Base-by-base conservation (phyloP, 2,797 vertebrate species). In the Bucorvus abyssinicus region DNA sequence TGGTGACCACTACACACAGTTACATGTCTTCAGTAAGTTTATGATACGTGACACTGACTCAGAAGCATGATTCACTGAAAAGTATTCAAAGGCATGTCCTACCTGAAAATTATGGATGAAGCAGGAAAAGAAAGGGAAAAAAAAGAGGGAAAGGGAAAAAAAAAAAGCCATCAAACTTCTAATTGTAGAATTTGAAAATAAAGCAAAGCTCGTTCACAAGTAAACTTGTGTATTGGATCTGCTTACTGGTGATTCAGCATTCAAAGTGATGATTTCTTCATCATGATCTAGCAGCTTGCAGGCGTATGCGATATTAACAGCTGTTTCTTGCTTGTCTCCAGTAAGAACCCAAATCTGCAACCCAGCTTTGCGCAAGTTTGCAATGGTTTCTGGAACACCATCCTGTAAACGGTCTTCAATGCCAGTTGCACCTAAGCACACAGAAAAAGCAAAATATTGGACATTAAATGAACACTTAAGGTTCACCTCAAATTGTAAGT, bases 271-370 rank as follows among this genome's bases (percentile, higher is more conserved):
- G 92, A 99, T 98, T 95, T 99, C 99, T 94, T 99, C 99, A n/a
- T 99, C 99, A 0, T 98, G 99, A 91, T 99, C 99, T 83, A 99
- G 98, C 75, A 99, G 98, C 87, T 99, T 99, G 98, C 99, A 99
- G 85, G 99, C 99, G 10, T 99, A 99, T 0, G 99, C 99, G 18
- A 99, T 99, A 94, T 99, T 99, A 84, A 99, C 96, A 14, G 99
- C 99, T 0, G 99, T 99, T 97, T 99, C 99, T 96, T 99, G 99
- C 94, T 99, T 99, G 98, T 99, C 99, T 8, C 99, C 99, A 1
- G 99, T 99, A 96, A 99, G 98, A 91, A 99, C 99, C 99, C 99
- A 99, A 76, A 99, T 99, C 97, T 99, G 99, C 81, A 99, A 97
- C 50, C 99, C 99, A 5, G 99, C 99, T 89, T 98, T 98, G 59